Evolutionary conservation across 2,113 vertebrate genomes (phyloP), one percentile per base, ranked within the genome.

Genomic region (Marmota flaviventris): DNA sequence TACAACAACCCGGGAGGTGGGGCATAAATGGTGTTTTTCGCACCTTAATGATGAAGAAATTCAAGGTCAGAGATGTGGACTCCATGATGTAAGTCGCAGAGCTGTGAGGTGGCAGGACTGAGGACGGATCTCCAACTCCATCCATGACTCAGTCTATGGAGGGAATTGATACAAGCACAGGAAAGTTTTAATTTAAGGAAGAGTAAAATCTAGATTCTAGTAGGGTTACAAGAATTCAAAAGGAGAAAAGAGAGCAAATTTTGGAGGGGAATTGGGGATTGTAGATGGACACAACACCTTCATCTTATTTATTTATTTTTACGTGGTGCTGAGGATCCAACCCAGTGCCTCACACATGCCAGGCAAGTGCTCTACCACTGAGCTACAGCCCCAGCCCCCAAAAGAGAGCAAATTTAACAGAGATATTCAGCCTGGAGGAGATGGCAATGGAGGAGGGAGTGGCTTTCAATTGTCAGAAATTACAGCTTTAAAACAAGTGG

Each of bases 171-270:
- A 42, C 5, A 86, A 42, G 45, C 20, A 45, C 12, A 48, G 4
- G 65, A n/a, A 90, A 25, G 51, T 39, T 91, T 53, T 61, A 10
- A 88, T 53, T 79, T 61, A 88, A 93, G 78, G 83, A 13, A 91
- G 27, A 45, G 5, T 87, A 53, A 69, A 88, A 61, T 61, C 45
- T 14, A 91, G 8, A 9, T 29, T 76, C 75, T 51, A 87, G 45
- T 32, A 79, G 20, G 22, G 18, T 32, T 12, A 39, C 0, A 42
- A 45, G 20, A 86, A 76, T 83, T 93, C 42, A 42, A 78, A 48
- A 77, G 25, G 37, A 90, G 1, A 8, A 70, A 70, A 48, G 58
- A 92, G 6, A 93, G 29, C 0, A 84, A 82, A 89, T 76, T 65
- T 8, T 8, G 45, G 45, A 6, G 45, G 45, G 45, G 45, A 42